Evolutionary conservation across 2,888 invertebrate genomes (phyloP), one percentile per base, ranked within the genome.

Genomic region (Drosophila mettleri): DNA sequence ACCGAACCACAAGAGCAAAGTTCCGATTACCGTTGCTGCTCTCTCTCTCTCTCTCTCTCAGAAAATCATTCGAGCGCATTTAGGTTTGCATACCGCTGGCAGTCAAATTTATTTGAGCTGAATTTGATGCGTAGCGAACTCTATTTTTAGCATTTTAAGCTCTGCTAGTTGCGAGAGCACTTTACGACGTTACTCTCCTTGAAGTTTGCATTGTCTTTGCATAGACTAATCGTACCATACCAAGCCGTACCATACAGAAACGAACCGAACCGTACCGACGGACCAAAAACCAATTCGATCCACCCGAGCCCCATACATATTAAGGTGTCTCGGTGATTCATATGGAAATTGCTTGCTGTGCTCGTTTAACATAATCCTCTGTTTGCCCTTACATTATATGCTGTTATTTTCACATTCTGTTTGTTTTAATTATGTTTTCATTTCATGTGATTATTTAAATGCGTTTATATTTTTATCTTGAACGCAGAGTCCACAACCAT

Each of bases 401-500:
- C 29, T 14, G 46, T 49, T 49, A n/a, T 12, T 10, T 49, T 34
- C 22, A 3, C 41, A 27, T 39, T 34, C 33, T 65, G 18, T 41
- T 68, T 68, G 39, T 59, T 65, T 63, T 33, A 0, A 54, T 12
- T 48, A 5, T 14, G 7, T 45, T 74, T 71, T 63, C 58, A 60
- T 79, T 74, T 80, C 64, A 61, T 68, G 69, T 74, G 66, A 61
- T 81, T 82, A 61, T 59, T 60, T 67, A 78, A 84, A 73, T 76
- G 69, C 74, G 69, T 69, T 85, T 79, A 75, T 78, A 69, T 69
- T 66, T 86, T 62, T 88, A 60, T 86, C 84, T 90, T 86, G 77
- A 90, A 88, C 92, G 93, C 94, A 96, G 96, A 95, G 95, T 93
- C 95, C 95, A 89, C 93, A 94, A 91, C 95, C 95, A 90, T 85